These are phyloP conservation scores for Andinoacara biseriatus DNA, from an alignment of 2,113 vertebrate genomes.

Conservation along the genomic window DNA sequence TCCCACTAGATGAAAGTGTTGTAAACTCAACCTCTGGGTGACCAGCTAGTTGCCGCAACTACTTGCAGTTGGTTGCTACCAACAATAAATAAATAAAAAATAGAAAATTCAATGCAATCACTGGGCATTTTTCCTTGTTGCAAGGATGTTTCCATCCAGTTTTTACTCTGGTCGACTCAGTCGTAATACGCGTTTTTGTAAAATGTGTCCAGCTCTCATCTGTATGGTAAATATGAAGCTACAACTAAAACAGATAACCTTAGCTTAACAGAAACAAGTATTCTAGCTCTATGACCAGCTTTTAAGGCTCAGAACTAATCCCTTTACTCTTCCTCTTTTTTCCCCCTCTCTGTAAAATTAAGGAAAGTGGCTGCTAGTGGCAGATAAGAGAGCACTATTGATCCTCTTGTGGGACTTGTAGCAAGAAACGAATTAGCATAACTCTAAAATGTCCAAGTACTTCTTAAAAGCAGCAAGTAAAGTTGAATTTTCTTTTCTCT, in stretches of 20 bases:
- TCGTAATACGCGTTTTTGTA: neutral
- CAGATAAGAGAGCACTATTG: neutral
- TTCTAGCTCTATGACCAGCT: neutral
- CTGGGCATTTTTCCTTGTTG: too few relatives aligned
- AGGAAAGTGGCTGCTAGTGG: neutral
- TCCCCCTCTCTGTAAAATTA: neutral
- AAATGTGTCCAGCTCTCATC: neutral
- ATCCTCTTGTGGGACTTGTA: neutral
- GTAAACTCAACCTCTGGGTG: neutral
- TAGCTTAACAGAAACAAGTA: neutral
- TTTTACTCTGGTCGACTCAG: neutral
- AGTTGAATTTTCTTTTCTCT: neutral
- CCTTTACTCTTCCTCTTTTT: neutral
- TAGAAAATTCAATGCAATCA: neutral
- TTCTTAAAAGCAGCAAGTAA: neutral
- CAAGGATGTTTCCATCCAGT: neutral
- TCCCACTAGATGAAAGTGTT: neutral
- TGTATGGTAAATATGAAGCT: slow-evolving; percentile 1
- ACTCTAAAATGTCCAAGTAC: neutral
- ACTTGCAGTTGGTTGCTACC: neutral
- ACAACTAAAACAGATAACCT: neutral
- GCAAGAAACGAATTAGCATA: slow-evolving; percentile 7
- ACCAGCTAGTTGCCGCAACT: neutral
- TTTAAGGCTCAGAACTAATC: slow-evolving; percentile 3
- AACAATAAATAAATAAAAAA: neutral